Conservation (phyloP, 2,888 invertebrate genomes). For the Invenusta paracnida region DNA sequence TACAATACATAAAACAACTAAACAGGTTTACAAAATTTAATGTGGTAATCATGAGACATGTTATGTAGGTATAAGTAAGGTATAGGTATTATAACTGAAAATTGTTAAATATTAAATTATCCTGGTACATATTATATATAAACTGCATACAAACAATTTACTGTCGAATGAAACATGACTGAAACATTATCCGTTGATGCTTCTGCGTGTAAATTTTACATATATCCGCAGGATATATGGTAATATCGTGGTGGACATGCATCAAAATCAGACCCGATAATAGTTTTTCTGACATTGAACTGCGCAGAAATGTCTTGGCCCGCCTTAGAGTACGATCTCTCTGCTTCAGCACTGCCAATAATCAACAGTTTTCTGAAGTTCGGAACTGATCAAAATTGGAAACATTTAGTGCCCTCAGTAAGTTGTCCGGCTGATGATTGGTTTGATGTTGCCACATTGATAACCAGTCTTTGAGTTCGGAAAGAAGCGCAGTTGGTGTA, state of each 20-base stretch:
- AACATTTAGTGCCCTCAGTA: neutral
- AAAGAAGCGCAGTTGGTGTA: slow-evolving; percentile 25
- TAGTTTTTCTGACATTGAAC: slow-evolving; percentile 30
- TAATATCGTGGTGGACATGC: slow-evolving; percentile 23
- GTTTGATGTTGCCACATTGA: neutral
- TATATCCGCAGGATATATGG: slow-evolving; percentile 13
- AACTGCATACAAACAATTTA: neutral
- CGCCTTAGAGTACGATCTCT: slow-evolving; percentile 24
- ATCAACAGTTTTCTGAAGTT: slow-evolving; percentile 33
- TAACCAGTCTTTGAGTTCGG: slow-evolving; percentile 22
- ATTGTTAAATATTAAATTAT: no score
- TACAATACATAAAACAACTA: no score
- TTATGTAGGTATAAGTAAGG: no score
- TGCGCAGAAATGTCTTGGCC: slow-evolving; percentile 30
- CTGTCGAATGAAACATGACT: neutral
- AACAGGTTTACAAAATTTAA: no score
- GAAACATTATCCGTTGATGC: neutral
- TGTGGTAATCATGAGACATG: no score
- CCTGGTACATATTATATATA: no score
- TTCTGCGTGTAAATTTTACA: neutral
- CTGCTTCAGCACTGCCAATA: slow-evolving; percentile 24
- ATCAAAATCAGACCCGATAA: slow-evolving; percentile 6
- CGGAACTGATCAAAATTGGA: slow-evolving; percentile 24
- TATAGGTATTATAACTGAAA: no score
- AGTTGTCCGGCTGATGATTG: slow-evolving; percentile 28